Conservation (phyloP, 2,113 vertebrate species). For the Ploceus nigricollis region DNA sequence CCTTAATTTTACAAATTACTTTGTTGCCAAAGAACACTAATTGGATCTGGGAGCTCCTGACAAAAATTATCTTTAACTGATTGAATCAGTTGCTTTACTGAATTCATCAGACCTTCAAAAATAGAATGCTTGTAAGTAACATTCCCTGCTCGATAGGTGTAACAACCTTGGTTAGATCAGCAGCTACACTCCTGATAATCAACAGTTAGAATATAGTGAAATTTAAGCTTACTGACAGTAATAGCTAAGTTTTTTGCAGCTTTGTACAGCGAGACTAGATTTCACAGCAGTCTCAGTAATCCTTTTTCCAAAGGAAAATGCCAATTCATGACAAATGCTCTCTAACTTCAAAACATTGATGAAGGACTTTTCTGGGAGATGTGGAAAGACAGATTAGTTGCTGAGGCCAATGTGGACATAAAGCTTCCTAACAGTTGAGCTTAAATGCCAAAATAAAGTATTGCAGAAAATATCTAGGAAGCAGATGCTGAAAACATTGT, state of each 20-base stretch:
- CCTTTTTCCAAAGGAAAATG: conserved; percentile 60
- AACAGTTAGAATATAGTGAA: conserved; percentile 20
- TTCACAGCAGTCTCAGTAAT: conserved; percentile 56
- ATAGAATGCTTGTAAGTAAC: background rate
- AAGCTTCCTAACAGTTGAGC: conserved; percentile 25
- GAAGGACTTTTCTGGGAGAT: conserved; percentile 24
- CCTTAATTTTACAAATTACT: background rate
- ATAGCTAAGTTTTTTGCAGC: conserved; percentile 27
- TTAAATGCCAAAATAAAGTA: conserved; percentile 1
- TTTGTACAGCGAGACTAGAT: conserved; percentile 32
- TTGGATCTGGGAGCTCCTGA: background rate
- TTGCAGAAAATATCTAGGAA: background rate
- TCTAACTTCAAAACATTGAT: conserved; percentile 50
- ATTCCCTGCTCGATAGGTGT: background rate
- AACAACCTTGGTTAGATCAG: background rate
- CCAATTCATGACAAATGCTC: conserved; percentile 45
- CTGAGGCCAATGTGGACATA: conserved; percentile 4
- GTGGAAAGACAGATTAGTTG: conserved; percentile 37
- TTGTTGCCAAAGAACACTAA: background rate
- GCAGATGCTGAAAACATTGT: background rate
- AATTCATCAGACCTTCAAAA: background rate
- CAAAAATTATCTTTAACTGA: background rate
- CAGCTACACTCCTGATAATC: background rate
- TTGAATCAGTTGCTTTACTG: background rate
- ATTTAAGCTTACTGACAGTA: conserved; percentile 40